Conservation (phyloP, 2,888 invertebrate species). For the Volucella inanis region DNA sequence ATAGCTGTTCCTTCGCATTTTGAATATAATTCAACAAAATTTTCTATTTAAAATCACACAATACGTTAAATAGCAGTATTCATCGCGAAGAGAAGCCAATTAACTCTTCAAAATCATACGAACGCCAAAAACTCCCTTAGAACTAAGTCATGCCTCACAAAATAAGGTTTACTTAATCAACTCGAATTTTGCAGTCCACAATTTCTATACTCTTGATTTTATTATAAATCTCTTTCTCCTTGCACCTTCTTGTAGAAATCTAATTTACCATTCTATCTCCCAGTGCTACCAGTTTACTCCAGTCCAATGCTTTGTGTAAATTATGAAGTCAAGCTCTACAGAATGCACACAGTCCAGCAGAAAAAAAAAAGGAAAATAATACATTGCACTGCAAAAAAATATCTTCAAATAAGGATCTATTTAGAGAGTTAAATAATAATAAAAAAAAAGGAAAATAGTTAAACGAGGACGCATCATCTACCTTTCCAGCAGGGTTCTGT, state of each 20-base stretch:
- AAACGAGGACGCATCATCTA: constrained; percentile 53
- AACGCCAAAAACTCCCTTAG: not conserved
- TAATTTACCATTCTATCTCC: constrained; percentile 35
- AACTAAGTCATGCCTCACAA: not conserved
- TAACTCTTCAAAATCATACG: constrained; percentile 14
- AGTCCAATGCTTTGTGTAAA: constrained; percentile 7
- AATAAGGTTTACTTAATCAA: constrained; percentile 7
- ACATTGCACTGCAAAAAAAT: constrained; percentile 31
- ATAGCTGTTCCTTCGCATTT: not conserved
- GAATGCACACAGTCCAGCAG: not conserved
- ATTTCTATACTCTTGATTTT: not conserved
- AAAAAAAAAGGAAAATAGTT: constrained; percentile 18
- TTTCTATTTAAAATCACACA: not conserved
- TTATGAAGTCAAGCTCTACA: constrained; percentile 15
- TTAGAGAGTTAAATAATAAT: constrained; percentile 18
- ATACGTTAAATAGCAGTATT: not conserved
- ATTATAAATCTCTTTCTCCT: constrained; percentile 2
- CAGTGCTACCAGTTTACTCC: not conserved
- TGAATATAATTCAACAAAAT: not conserved
- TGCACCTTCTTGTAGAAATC: constrained; percentile 8
- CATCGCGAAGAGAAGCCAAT: constrained; percentile 36
- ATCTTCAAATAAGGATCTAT: constrained; percentile 57
- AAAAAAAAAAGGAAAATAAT: not conserved
- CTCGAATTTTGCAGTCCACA: not conserved
- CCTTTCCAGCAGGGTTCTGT: not conserved